Base-by-base conservation (phyloP, 2,113 vertebrate genomes). In the Bufo bufo region DNA sequence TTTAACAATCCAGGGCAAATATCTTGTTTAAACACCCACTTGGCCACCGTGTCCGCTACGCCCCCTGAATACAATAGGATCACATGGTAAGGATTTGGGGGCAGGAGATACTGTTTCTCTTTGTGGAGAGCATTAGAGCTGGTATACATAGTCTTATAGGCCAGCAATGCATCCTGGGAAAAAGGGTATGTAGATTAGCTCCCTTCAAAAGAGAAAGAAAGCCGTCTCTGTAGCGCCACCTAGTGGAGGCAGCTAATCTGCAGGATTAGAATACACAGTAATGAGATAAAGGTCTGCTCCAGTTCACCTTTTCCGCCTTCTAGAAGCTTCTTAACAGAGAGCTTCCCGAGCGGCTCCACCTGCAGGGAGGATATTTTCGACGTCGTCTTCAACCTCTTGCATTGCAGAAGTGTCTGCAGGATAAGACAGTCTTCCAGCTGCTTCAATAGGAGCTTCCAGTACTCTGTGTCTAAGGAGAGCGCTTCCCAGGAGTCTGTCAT, bases 361-460 rank as follows among this genome's bases (percentile, higher is more conserved):
- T 96, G 96, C 56, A 94, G 94, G 0, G 93, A 92, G 0, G 96
- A 87, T 2, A 92, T 92, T 45, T 89, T 94, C 63, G 92, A 91
- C 58, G 92, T 79, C 1, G 90, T 94, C 82, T 94, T 82, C 84
- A 91, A 89, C 12, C 82, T 84, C 90, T 89, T 92, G 90, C 94
- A 94, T 1, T 93, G 92, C 81, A 99, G 95, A 61, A 99, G 93
- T 0, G 97, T 99, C 93, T 99, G 98, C 83, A 99, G 95, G 49
- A 97, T 94, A 85, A 99, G 93, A 56, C 97, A 95, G 20, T 99
- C 98, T 90, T 99, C 97, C 89, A 99, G 91, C 92, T 99, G 98
- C 43, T 95, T 96, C 85, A 98, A 94, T 89, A 98, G 93, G 89
- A 99, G 97, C 85, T 94, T 94, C 98, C 98, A 99, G 91, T 99